phyloP scores from a whole-genome alignment of 2,888 invertebrate genomes.

The Drosophila borealis region DNA sequence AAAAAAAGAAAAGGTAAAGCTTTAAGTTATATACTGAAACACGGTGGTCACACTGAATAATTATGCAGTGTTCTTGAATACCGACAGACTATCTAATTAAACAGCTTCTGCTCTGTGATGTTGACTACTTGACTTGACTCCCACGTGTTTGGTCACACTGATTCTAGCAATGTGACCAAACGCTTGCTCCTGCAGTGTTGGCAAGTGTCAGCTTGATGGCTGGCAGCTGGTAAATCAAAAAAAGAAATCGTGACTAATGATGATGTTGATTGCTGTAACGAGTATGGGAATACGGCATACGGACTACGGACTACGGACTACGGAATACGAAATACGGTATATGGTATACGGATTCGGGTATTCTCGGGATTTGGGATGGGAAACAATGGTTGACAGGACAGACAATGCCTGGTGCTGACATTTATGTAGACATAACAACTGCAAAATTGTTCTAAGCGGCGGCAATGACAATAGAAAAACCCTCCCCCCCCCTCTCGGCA shows the following conservation, averaged over 20 bases:
- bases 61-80: not conserved
- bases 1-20: too few species aligned
- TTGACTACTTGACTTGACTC: conserved; percentile 3
- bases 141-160: conserved; percentile 19
- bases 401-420: conserved; percentile 78
- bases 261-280: conserved; percentile 44
- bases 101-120: not conserved
- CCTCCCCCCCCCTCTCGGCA: not conserved
- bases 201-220: conserved; percentile 32
- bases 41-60: not conserved
- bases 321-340: conserved; percentile 26
- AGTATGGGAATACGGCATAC: conserved; percentile 19
- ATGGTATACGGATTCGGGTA: conserved; percentile 28
- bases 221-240: conserved; percentile 39
- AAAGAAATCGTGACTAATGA: conserved; percentile 50
- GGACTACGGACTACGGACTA: conserved; percentile 25
- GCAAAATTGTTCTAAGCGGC: conserved; percentile 60
- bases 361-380: conserved; percentile 31
- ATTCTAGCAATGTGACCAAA: conserved; percentile 27
- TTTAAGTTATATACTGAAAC: too few species aligned
- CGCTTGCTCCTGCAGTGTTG: conserved; percentile 28
- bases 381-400: conserved; percentile 57
- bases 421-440: conserved; percentile 72
- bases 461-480: conserved; percentile 52
- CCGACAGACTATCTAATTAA: not conserved